Percentiles rank a stretch among this genome's conserved stretches.
Evolutionary conservation across 2,113 vertebrate species (phyloP).

Genomic region (Ranitomeya variabilis): DNA sequence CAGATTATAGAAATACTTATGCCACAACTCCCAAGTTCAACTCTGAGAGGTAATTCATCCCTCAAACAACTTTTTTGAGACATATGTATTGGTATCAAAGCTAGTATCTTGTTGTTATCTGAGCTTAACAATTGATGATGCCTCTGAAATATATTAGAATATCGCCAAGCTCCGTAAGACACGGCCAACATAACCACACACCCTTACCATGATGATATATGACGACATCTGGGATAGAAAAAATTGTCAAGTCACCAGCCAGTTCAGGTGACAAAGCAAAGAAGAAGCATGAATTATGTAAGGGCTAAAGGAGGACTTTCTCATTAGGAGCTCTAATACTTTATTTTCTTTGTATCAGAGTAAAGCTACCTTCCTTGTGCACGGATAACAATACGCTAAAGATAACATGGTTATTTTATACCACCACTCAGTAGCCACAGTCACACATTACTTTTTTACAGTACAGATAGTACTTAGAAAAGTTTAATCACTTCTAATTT

Average conservation of each 20-base stretch:
- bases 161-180: no score
- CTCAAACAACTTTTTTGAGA: no score
- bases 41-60: no score
- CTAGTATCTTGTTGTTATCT: no score
- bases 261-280: conserved; percentile 1
- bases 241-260: neutral
- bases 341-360: conserved; percentile 37
- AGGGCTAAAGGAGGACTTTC: conserved; percentile 7
- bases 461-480: neutral
- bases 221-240: neutral
- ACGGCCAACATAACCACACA: no score
- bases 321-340: conserved; percentile 10
- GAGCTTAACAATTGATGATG: no score
- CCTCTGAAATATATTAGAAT: no score
- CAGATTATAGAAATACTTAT: no score
- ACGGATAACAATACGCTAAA: neutral
- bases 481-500: neutral
- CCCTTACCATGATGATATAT: no score
- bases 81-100: no score
- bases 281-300: conserved; percentile 34
- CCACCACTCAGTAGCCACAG: neutral
- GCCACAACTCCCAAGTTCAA: no score
- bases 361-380: conserved; percentile 11
- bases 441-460: neutral
- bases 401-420: conserved; percentile 43